Percentiles rank a stretch among this genome's conserved stretches.
Evolutionary conservation across 30 jellyfish, hydroid and myxozoan species (phyloP).

Genomic region (Aurelia aurita): DNA sequence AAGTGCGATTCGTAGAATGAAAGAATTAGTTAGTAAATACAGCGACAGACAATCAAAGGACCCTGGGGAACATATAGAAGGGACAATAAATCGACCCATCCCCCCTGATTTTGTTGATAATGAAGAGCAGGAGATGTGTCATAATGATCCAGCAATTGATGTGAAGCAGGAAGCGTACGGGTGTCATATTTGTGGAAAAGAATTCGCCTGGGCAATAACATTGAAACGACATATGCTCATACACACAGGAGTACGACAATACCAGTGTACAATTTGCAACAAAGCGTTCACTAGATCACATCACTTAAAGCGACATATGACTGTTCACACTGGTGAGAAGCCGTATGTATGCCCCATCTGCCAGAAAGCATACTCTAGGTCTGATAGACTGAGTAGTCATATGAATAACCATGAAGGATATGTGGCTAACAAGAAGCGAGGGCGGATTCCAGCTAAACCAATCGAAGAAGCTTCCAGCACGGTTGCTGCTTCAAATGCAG

Average conservation of each 20-base stretch:
- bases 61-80: slow-evolving; percentile 1
- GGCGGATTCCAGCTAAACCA: slow-evolving; percentile 30
- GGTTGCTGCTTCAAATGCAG: background rate
- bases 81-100: slow-evolving; percentile 14
- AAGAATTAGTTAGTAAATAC: slow-evolving; percentile 64
- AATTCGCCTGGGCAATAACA: slow-evolving; percentile 77
- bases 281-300: slow-evolving; percentile 70
- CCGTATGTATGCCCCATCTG: slow-evolving; percentile 71
- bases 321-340: slow-evolving; percentile 71
- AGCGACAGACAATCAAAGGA: slow-evolving; percentile 58
- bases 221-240: slow-evolving; percentile 65
- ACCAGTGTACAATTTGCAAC: slow-evolving; percentile 52
- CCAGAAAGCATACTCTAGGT: slow-evolving; percentile 72
- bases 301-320: slow-evolving; percentile 69
- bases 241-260: slow-evolving; percentile 72
- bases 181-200: slow-evolving; percentile 71
- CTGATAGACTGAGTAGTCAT: slow-evolving; percentile 71
- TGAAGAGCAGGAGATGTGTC: slow-evolving; percentile 27
- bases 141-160: slow-evolving; percentile 7
- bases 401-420: slow-evolving; percentile 72
- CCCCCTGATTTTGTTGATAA: slow-evolving; percentile 36
- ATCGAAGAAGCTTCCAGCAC: background rate
- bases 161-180: slow-evolving; percentile 51
- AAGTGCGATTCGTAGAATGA: slow-evolving; percentile 71
- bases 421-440: slow-evolving; percentile 50